Conservation (phyloP, 2,113 vertebrate genomes). For the Gambusia holbrooki region DNA sequence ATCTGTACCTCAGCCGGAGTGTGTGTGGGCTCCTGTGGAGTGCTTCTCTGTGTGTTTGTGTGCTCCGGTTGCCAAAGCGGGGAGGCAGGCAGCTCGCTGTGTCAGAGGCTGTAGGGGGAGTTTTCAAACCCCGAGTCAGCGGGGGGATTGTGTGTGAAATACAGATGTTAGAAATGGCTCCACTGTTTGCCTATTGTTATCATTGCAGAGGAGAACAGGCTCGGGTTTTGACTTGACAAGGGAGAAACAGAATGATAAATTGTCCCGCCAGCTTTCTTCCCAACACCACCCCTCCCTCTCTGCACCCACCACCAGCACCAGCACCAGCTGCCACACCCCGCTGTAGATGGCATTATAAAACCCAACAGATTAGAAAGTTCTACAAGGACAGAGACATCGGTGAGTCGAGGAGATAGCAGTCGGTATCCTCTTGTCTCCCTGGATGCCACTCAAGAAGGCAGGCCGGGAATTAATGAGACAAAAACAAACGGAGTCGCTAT, state of each 20-base stretch:
- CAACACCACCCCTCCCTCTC: constrained; percentile 19
- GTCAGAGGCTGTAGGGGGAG: constrained; percentile 63
- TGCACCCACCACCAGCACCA: constrained; percentile 6
- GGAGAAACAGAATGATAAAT: constrained; percentile 75
- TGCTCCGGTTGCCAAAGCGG: constrained; percentile 54
- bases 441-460: constrained; percentile 48
- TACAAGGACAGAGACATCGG: constrained; percentile 58
- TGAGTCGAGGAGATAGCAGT: constrained; percentile 43
- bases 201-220: constrained; percentile 52
- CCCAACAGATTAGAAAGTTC: constrained; percentile 60
- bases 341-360: constrained; percentile 56
- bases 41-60: constrained; percentile 53
- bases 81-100: constrained; percentile 60
- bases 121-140: constrained; percentile 63
- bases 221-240: constrained; percentile 70
- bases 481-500: constrained; percentile 21
- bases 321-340: constrained; percentile 23
- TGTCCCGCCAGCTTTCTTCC: constrained; percentile 65
- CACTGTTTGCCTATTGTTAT: constrained; percentile 65
- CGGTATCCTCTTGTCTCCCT: constrained; percentile 49
- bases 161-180: constrained; percentile 71
- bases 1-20: constrained; percentile 65
- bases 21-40: constrained; percentile 49
- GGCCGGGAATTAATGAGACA: constrained; percentile 47
- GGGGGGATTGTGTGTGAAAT: constrained; percentile 68